Base-by-base conservation (phyloP, 2,797 vertebrate genomes). In the Thunnus albacares region DNA sequence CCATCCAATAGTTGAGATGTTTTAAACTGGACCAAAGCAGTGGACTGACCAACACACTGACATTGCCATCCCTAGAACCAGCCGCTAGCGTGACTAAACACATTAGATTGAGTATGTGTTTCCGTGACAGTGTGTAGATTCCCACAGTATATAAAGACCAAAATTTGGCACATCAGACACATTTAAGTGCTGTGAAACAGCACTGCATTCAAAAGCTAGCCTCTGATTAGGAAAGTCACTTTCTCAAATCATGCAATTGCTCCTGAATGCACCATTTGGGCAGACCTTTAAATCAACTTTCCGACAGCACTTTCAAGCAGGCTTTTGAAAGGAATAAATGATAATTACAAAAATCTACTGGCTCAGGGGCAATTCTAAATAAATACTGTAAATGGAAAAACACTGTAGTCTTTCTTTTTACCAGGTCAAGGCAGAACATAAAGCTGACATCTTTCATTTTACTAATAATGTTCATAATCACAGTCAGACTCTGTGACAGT, bases 401-500 rank as follows among this genome's bases (percentile, higher is more conserved):
- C 35, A 38, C 41, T 0, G 6, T 15, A 13, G 30, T 41, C 10
- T 71, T 53, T 9, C 22, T 56, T 56, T 55, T 22, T 6, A 2
- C n/a, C 22, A 11, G 24, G 64, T 28, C 43, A 20, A 12, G 14
- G 38, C 24, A 4, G 61, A 33, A 71, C 24, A 51, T 35, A 3
- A 65, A 41, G 56, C 57, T 49, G 38, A 63, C 59, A 57, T 18
- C 12, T 58, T 47, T 33, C 30, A 51, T 64, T 57, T 51, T 51
- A 18, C n/a, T 38, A 71, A 51, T n/a, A 58, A 58, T 53, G 13
- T 49, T 47, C 4, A 64, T n/a, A 15, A 43, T 71, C 20, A 24
- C 20, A 75, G 28, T 52, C 61, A 67, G 14, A 51, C 49, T 45
- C 26, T 49, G 18, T 75, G 63, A 75, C 66, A 75, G 33, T 33